Base-by-base conservation (phyloP, 2,888 invertebrate species). In the Copidosoma aretas region DNA sequence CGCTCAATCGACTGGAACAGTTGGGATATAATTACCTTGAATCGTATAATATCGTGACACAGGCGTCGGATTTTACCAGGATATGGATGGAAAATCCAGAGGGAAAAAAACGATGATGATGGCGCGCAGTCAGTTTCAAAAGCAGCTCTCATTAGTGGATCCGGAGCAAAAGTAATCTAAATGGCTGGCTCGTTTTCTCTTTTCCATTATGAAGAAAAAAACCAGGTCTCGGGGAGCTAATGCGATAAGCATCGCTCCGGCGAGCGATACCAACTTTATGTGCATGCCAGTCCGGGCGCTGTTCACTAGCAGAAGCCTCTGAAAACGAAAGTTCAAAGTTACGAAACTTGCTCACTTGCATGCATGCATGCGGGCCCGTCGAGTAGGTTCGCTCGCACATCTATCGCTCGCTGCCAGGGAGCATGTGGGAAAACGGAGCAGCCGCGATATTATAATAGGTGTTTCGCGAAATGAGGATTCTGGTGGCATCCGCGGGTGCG, bases 301-400 rank as follows among this genome's bases (percentile, higher is more conserved):
- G n/a, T n/a, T n/a, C n/a, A n/a, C n/a, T 12, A 17, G 43, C 43
- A 8, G 32, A 8, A 5, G 43, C 43, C 43, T 66, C 60, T 61
- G 67, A 67, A 67, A 67, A 67, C 52, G 67, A 67, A 67, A 67
- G 67, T 67, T 54, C 66, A 52, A 61, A 57, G 57, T 67, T 67
- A 61, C 58, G 67, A 63, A 63, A 63, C 59, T 67, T 59, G 54
- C 21, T 54, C 17, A 24, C n/a, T 17, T 24, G 25, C 52, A 19
- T 3, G 32, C 4, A 5, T 3, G 4, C 32, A 32, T 32, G 32
- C 32, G 3, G 32, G n/a, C n/a, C n/a, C n/a, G n/a, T n/a, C n/a
- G n/a, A n/a, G n/a, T n/a, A n/a, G n/a, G n/a, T n/a, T n/a, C n/a
- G n/a, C n/a, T n/a, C n/a, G n/a, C n/a, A n/a, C 32, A 8, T 32